Conservation (phyloP, 2,888 invertebrate genomes). For the Caenorhabditis parvicauda region DNA sequence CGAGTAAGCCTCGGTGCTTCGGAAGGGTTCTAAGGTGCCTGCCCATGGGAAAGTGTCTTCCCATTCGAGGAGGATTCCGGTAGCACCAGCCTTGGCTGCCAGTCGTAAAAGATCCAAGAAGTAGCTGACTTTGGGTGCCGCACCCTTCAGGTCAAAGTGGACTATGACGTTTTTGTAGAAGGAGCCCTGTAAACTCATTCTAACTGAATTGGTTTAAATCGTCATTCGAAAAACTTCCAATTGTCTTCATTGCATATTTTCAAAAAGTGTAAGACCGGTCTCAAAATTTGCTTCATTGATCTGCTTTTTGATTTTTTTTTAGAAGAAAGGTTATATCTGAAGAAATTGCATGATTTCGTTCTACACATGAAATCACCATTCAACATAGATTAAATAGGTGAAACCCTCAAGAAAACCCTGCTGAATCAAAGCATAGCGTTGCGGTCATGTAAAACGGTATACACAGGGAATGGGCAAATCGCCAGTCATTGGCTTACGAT, state of each 20-base stretch:
- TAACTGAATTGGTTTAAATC: background rate
- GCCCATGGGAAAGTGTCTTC: constrained; percentile 84
- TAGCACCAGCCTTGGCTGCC: constrained; percentile 72
- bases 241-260: too few relatives aligned
- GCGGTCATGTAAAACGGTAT: too few relatives aligned
- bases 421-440: too few relatives aligned
- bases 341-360: too few relatives aligned
- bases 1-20: constrained; percentile 73
- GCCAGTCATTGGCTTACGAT: too few relatives aligned
- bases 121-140: constrained; percentile 73
- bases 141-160: constrained; percentile 81
- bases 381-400: too few relatives aligned
- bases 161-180: constrained; percentile 69
- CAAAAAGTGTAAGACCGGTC: too few relatives aligned
- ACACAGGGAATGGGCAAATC: too few relatives aligned
- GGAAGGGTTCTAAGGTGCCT: constrained; percentile 69
- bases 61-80: constrained; percentile 77
- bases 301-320: background rate
- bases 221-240: too few relatives aligned
- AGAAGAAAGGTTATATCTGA: background rate
- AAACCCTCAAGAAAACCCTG: too few relatives aligned
- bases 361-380: too few relatives aligned
- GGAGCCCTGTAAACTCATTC: constrained; percentile 15
- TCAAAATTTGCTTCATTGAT: too few relatives aligned
- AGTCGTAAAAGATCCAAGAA: constrained; percentile 69